A percentile compares a stretch with the other conserved stretches of the same genome.
Conservation (phyloP, 2,888 invertebrate genomes). For the Cephus nigrinus region DNA sequence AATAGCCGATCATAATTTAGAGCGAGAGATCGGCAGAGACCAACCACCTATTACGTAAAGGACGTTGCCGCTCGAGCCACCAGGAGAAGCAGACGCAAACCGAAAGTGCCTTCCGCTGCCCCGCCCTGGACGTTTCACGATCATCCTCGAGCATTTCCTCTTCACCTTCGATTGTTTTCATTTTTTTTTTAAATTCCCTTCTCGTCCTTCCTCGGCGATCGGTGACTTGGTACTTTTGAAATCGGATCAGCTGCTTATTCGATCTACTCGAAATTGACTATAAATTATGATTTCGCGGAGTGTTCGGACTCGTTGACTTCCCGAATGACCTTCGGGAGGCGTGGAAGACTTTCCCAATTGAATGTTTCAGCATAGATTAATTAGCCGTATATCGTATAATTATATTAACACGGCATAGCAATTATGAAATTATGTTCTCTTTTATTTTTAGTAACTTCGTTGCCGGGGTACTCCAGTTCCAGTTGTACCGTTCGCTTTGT, state of each 20-base stretch:
- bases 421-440: not conserved
- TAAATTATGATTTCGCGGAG: too few relatives aligned
- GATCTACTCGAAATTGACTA: not conserved
- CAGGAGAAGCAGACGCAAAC: not conserved
- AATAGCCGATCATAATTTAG: slow-evolving; percentile 25
- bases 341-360: not conserved
- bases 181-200: not conserved
- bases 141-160: not conserved
- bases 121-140: not conserved
- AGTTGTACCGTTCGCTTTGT: slow-evolving; percentile 88
- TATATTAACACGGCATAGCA: not conserved
- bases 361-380: not conserved
- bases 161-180: not conserved
- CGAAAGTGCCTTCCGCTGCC: not conserved
- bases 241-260: not conserved
- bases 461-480: slow-evolving; percentile 92
- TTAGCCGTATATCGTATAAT: not conserved
- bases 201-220: not conserved
- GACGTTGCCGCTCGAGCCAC: slow-evolving; percentile 40
- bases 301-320: too few relatives aligned
- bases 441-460: slow-evolving; percentile 86
- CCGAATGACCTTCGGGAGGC: not conserved
- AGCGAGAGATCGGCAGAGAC: slow-evolving; percentile 29
- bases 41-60: slow-evolving; percentile 50
- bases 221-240: not conserved